Percentiles rank a stretch among this genome's conserved stretches.
Conservation (phyloP, 1,140 invertebrate species). For the Hesperophylax magnus region DNA sequence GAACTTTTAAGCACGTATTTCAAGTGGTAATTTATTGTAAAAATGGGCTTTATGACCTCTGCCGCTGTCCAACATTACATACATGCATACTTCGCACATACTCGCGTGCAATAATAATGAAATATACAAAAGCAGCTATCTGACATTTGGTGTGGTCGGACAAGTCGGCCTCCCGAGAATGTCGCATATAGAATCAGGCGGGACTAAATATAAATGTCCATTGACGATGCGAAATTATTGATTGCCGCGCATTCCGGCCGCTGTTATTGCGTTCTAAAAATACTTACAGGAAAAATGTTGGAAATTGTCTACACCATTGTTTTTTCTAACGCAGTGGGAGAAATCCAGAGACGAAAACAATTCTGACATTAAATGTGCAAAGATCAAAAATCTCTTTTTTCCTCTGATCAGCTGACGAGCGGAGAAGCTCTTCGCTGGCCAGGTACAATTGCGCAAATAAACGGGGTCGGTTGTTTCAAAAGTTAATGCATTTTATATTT, state of each 20-base stretch:
- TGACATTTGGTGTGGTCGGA: conserved; percentile 59
- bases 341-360: conserved; percentile 44
- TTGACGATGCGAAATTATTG: conserved; percentile 59
- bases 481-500: no score
- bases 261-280: conserved; percentile 69
- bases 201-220: conserved; percentile 55
- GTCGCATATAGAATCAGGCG: neutral
- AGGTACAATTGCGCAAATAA: neutral
- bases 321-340: conserved; percentile 62
- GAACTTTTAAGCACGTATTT: neutral
- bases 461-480: neutral
- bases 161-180: no score
- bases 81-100: conserved; percentile 69
- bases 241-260: conserved; percentile 63
- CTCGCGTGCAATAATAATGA: conserved; percentile 68
- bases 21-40: conserved; percentile 10
- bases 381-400: neutral
- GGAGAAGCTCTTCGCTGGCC: neutral
- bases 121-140: conserved; percentile 64
- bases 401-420: conserved; percentile 20
- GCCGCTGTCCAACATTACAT: conserved; percentile 57
- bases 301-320: conserved; percentile 70
- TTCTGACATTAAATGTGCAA: conserved; percentile 42
- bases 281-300: conserved; percentile 72
- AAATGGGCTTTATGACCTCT: conserved; percentile 42